Percentiles rank a stretch among this genome's conserved stretches.
Conservation (phyloP, 1,140 invertebrate species). For the Papilio aristodemus region DNA sequence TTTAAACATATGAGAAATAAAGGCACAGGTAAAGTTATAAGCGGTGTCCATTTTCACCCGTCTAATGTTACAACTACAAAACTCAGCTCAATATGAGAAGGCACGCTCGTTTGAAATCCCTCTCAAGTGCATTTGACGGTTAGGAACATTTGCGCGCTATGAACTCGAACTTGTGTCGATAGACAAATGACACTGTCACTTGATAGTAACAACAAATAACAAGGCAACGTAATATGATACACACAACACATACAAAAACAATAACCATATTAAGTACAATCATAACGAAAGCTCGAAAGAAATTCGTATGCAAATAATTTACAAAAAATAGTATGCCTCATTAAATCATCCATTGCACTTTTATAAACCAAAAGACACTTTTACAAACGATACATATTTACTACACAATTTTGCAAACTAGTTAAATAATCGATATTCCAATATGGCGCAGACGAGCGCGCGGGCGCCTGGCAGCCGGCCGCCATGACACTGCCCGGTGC, state of each 20-base stretch:
- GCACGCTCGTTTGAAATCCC: slow-evolving; percentile 1
- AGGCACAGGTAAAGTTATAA: not conserved
- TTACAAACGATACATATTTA: not conserved
- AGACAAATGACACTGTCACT: not conserved
- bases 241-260: not conserved
- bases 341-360: slow-evolving; percentile 21
- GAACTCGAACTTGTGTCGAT: not conserved
- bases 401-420: not conserved
- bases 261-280: not conserved
- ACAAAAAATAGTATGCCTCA: not conserved
- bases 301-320: not conserved
- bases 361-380: not conserved
- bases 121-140: slow-evolving; percentile 28
- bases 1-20: not conserved
- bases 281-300: not conserved
- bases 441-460: slow-evolving; percentile 47
- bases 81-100: slow-evolving; percentile 8
- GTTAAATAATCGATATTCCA: slow-evolving; percentile 37
- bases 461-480: slow-evolving; percentile 54
- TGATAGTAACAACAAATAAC: not conserved
- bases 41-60: not conserved
- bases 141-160: not conserved
- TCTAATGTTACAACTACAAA: slow-evolving; percentile 21
- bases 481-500: slow-evolving; percentile 63
- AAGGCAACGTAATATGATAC: not conserved